Evolutionary conservation across 1,140 invertebrate genomes (phyloP).

Genomic region (Periplaneta americana): DNA sequence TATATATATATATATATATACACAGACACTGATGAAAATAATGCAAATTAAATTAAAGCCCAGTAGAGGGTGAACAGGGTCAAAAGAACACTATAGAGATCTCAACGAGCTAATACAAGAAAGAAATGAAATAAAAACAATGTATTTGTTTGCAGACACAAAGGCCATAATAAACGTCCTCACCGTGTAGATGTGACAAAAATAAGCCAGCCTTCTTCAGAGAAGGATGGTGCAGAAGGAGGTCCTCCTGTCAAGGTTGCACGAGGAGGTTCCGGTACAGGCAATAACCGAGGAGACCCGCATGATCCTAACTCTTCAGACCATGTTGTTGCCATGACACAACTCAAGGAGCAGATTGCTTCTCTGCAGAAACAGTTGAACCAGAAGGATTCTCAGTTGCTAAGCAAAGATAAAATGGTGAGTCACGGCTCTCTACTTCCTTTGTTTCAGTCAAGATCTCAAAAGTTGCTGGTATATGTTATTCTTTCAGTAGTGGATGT

Average conservation of each 20-base stretch:
- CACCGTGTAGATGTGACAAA: conserved; percentile 68
- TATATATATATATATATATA: too few relatives aligned
- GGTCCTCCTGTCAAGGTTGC: conserved; percentile 41
- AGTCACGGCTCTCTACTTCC: too few relatives aligned
- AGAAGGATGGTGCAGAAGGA: conserved; percentile 33
- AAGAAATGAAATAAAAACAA: too few relatives aligned
- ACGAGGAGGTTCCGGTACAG: conserved; percentile 37
- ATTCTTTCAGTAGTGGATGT: too few relatives aligned
- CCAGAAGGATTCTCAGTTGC: conserved; percentile 78
- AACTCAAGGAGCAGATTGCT: conserved; percentile 90
- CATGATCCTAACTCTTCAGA: conserved; percentile 84
- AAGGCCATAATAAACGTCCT: conserved; percentile 65
- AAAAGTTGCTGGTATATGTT: too few relatives aligned
- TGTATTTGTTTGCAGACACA: conserved; percentile 44
- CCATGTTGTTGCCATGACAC: conserved; percentile 89
- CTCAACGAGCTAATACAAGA: too few relatives aligned
- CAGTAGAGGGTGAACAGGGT: too few relatives aligned
- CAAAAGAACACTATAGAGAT: too few relatives aligned
- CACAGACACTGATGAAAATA: too few relatives aligned
- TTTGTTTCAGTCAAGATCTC: too few relatives aligned
- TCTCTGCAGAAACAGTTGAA: conserved; percentile 83
- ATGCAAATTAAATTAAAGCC: too few relatives aligned
- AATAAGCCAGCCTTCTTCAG: conserved; percentile 40
- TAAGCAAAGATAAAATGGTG: conserved; percentile 89
- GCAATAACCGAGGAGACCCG: conserved; percentile 33